These are phyloP conservation scores for Spilogale gracilis DNA, from an alignment of 2,113 vertebrate species.

Conservation along the genomic window DNA sequence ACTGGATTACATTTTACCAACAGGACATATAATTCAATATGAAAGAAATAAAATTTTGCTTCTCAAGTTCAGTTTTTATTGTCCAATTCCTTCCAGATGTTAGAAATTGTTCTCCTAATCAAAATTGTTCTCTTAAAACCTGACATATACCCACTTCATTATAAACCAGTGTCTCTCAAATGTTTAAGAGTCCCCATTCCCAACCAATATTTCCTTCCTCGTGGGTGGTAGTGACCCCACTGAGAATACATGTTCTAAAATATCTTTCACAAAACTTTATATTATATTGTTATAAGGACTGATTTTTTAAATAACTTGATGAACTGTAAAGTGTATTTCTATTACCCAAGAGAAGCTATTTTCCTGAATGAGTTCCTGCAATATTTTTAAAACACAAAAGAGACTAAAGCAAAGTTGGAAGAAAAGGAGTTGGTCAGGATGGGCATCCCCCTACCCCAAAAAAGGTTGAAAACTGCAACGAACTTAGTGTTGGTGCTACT, in stretches of 20 bases:
- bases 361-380: background rate
- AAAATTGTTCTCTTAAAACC: background rate
- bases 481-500: background rate
- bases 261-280: conserved; percentile 8
- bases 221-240: background rate
- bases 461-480: background rate
- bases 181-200: background rate
- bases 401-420: conserved; percentile 34
- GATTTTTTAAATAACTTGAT: background rate
- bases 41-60: conserved; percentile 36
- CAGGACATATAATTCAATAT: conserved; percentile 18
- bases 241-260: background rate
- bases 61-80: conserved; percentile 42
- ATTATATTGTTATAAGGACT: background rate
- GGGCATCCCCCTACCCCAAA: background rate
- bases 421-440: background rate
- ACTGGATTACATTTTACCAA: conserved; percentile 28
- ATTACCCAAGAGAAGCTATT: background rate
- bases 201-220: background rate
- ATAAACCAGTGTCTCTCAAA: background rate
- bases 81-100: background rate
- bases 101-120: conserved; percentile 1
- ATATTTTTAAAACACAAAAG: conserved; percentile 12
- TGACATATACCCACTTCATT: background rate
- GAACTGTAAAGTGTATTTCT: conserved; percentile 16